Conservation (phyloP, 2,888 invertebrate genomes). For the Drosophila pseudotakahashii region DNA sequence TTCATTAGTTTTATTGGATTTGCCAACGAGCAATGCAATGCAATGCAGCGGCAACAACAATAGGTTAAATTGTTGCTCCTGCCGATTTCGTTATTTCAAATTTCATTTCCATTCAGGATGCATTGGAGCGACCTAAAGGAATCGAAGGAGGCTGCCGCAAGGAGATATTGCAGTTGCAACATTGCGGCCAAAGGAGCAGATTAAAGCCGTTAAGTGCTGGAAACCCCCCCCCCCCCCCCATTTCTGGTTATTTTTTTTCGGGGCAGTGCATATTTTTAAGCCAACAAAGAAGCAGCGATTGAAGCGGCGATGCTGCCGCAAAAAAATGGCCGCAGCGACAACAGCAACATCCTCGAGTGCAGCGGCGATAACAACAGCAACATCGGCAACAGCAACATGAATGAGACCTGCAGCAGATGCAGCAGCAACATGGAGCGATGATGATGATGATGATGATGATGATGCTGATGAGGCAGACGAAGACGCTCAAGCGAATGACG, state of each 20-base stretch:
- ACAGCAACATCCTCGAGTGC: conserved; percentile 14
- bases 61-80: conserved; percentile 44
- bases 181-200: background rate
- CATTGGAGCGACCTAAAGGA: conserved; percentile 42
- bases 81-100: conserved; percentile 55
- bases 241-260: too few relatives aligned
- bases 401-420: conserved; percentile 51
- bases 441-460: conserved; percentile 53
- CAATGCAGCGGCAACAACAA: conserved; percentile 3
- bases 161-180: conserved; percentile 5
- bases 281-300: background rate
- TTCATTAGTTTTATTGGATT: conserved; percentile 15
- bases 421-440: conserved; percentile 47
- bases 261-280: conserved; percentile 20
- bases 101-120: conserved; percentile 63
- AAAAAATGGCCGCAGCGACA: conserved; percentile 64
- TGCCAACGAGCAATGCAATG: conserved; percentile 1
- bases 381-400: conserved; percentile 50
- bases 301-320: conserved; percentile 41
- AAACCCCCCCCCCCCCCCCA: too few relatives aligned
- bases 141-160: conserved; percentile 10
- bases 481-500: conserved; percentile 23
- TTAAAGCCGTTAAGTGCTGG: background rate
- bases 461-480: conserved; percentile 42
- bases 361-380: conserved; percentile 31